phyloP scores from a whole-genome alignment of 1,140 invertebrate genomes.

The Drosophila pachea region DNA sequence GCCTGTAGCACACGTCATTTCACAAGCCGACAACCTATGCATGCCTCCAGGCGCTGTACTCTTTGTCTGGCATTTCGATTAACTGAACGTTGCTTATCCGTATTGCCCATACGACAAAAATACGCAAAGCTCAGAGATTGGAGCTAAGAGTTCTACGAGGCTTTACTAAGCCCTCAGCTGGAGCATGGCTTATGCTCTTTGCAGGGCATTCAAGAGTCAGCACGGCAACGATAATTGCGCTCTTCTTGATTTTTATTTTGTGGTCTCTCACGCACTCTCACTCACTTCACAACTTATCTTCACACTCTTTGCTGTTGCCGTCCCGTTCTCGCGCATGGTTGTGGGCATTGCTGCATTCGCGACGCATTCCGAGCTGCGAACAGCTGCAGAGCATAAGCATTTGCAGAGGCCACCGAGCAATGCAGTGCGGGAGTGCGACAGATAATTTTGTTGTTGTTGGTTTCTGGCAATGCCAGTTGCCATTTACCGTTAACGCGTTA shows the following conservation, averaged over 20 bases:
- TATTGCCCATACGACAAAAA: background rate
- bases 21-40: constrained; percentile 44
- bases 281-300: background rate
- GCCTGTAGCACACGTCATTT: constrained; percentile 37
- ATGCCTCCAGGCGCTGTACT: constrained; percentile 37
- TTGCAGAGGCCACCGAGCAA: constrained; percentile 62
- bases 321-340: constrained; percentile 16
- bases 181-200: too few relatives aligned
- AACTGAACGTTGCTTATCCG: background rate
- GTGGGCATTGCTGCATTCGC: constrained; percentile 21
- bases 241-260: constrained; percentile 7
- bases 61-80: background rate
- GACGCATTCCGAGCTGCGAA: constrained; percentile 34
- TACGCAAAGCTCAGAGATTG: background rate
- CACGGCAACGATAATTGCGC: background rate
- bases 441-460: constrained; percentile 50
- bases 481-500: constrained; percentile 52
- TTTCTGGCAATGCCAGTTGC: constrained; percentile 51
- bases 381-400: constrained; percentile 68
- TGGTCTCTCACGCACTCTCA: constrained; percentile 12
- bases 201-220: constrained; percentile 11
- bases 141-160: background rate
- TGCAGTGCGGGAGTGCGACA: constrained; percentile 45
- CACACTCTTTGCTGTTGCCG: background rate
- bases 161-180: too few relatives aligned